These are phyloP conservation scores for Caenorhabditis elegans DNA, from an alignment of 1,140 invertebrate species.

Conservation along the genomic window DNA sequence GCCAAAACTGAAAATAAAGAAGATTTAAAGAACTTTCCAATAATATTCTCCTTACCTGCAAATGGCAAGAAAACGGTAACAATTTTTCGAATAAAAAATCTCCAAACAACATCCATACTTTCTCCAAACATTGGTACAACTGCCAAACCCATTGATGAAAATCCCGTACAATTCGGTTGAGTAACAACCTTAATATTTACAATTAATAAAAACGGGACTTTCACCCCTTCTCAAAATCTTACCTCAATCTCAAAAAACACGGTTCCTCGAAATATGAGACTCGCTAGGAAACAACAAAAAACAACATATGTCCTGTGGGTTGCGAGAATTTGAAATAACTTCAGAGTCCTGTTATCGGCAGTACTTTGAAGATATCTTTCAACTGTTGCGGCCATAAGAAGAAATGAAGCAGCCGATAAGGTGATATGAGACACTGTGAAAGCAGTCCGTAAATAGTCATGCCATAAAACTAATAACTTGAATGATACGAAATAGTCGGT, in stretches of 20 bases:
- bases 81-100: slow-evolving; percentile 56
- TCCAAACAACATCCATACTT: slow-evolving; percentile 54
- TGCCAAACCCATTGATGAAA: slow-evolving; percentile 47
- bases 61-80: slow-evolving; percentile 59
- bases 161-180: slow-evolving; percentile 45
- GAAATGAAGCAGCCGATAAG: slow-evolving; percentile 52
- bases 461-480: slow-evolving; percentile 53
- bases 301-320: slow-evolving; percentile 48
- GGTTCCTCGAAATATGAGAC: slow-evolving; percentile 54
- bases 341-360: slow-evolving; percentile 32
- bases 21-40: no score
- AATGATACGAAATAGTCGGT: slow-evolving; percentile 55
- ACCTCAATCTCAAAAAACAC: slow-evolving; percentile 61
- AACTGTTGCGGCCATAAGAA: slow-evolving; percentile 57
- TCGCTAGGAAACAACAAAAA: slow-evolving; percentile 48
- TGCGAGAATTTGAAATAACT: slow-evolving; percentile 36
- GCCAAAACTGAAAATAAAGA: slow-evolving; percentile 45
- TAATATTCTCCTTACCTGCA: slow-evolving; percentile 35
- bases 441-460: slow-evolving; percentile 50
- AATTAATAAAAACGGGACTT: background rate
- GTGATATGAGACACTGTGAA: slow-evolving; percentile 58
- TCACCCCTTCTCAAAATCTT: background rate
- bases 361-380: slow-evolving; percentile 58
- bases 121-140: slow-evolving; percentile 27
- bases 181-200: slow-evolving; percentile 5